These are phyloP conservation scores for Athalia rosae DNA, from an alignment of 2,888 invertebrate genomes.

Conservation along the genomic window DNA sequence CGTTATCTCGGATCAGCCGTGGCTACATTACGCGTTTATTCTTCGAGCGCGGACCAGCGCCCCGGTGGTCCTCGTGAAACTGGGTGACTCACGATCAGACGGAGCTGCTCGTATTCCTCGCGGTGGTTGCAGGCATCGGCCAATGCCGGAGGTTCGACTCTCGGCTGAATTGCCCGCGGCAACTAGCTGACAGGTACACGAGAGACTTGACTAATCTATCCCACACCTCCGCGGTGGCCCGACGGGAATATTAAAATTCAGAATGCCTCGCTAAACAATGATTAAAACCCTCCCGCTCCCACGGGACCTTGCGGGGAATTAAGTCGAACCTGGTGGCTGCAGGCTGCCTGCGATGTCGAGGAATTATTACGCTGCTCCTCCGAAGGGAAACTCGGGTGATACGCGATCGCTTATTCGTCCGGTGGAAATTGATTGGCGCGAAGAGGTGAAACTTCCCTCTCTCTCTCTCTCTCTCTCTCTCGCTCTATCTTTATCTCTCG, in stretches of 20 bases:
- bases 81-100: conserved; percentile 20
- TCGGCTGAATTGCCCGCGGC: conserved; percentile 55
- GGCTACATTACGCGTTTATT: conserved; percentile 43
- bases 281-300: conserved; percentile 54
- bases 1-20: conserved; percentile 37
- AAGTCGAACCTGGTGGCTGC: too few relatives aligned
- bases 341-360: too few relatives aligned
- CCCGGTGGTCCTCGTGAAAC: conserved; percentile 38
- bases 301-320: background rate
- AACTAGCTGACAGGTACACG: conserved; percentile 64
- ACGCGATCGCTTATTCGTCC: too few relatives aligned
- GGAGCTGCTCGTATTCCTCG: conserved; percentile 16
- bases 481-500: too few relatives aligned
- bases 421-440: too few relatives aligned
- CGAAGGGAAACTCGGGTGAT: too few relatives aligned
- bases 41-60: conserved; percentile 16
- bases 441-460: too few relatives aligned
- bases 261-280: conserved; percentile 63
- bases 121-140: background rate
- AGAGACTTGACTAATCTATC: conserved; percentile 66
- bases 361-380: too few relatives aligned
- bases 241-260: conserved; percentile 61
- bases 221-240: conserved; percentile 60
- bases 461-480: too few relatives aligned
- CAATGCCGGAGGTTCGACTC: conserved; percentile 6